Evolutionary conservation across 2,888 invertebrate species (phyloP).

Genomic region (Colletes collaris): DNA sequence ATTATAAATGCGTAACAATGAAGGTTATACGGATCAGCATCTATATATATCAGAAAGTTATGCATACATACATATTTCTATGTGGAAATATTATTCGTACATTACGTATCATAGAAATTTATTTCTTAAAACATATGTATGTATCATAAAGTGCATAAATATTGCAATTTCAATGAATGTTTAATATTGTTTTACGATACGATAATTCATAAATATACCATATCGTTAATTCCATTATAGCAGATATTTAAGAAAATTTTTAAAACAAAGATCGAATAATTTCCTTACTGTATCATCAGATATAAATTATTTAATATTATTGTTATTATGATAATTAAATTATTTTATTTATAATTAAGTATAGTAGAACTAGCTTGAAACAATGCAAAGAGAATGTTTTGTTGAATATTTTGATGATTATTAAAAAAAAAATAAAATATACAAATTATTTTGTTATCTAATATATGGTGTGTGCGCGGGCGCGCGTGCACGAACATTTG

Average conservation of each 20-base stretch:
- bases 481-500: neutral
- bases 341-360: neutral
- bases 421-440: neutral
- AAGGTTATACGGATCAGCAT: neutral
- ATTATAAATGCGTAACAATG: conserved; percentile 3
- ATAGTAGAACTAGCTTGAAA: neutral
- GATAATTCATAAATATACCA: neutral
- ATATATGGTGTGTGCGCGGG: neutral
- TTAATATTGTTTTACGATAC: neutral
- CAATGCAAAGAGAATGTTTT: neutral
- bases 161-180: neutral
- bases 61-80: neutral
- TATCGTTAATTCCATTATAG: neutral
- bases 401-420: neutral
- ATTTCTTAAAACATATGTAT: neutral
- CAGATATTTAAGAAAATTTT: no score
- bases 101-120: neutral
- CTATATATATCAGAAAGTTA: no score
- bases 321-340: neutral
- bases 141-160: neutral
- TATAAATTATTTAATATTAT: no score
- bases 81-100: neutral
- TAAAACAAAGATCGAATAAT: no score
- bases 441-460: neutral
- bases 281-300: no score